Base-by-base conservation (phyloP, 2,113 vertebrate species). In the Rhizomys pruinosus region DNA sequence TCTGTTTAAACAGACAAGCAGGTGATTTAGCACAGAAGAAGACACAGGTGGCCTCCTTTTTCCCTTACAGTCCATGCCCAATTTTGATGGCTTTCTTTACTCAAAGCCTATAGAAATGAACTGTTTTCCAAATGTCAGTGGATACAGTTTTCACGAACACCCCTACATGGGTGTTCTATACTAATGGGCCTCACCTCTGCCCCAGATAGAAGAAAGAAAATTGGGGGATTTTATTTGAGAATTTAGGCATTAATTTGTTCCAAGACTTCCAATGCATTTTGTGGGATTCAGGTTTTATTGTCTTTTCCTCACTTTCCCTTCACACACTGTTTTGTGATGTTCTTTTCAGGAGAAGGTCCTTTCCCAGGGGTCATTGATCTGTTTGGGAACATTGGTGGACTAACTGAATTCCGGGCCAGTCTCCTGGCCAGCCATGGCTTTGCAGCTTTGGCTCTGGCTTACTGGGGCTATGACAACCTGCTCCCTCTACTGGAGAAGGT, bases 361-460 rank as follows among this genome's bases (percentile, higher is more conserved):
- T 98, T 98, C 47, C 97, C 97, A 16, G 97, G 94, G 3, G 47
- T 98, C 15, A 76, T 97, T 91, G 95, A 97, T 39, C 34, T 97
- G 72, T 97, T 95, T 61, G 97, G 96, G 15, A 64, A 8, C 4
- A 2, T 19, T 0, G 95, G 97, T 59, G 95, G 97, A 13, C 79
- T 97, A 15, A 0, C 69, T 25, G 97, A 98, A 77, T 89, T 88
- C 69, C 84, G 95, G 55, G 92, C 96, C 37, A 92, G 96, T 69
- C 97, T 98, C 39, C 66, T 98, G 87, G 97, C 98, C 57, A 97
- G 93, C 55, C 96, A 39, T 57, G 97, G 97, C 13, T 97, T 98
- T 95, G 95, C 29, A 23, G 32, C 94, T 0, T 37, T 98, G n/a
- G 96, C 94, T 2, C 76, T 98, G 85, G 96, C 96, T 20, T 97